Evolutionary conservation across 92 coral and sea anemone species (phyloP), one percentile per base, ranked within the genome.

Genomic region (Virgularia gustaviana): DNA sequence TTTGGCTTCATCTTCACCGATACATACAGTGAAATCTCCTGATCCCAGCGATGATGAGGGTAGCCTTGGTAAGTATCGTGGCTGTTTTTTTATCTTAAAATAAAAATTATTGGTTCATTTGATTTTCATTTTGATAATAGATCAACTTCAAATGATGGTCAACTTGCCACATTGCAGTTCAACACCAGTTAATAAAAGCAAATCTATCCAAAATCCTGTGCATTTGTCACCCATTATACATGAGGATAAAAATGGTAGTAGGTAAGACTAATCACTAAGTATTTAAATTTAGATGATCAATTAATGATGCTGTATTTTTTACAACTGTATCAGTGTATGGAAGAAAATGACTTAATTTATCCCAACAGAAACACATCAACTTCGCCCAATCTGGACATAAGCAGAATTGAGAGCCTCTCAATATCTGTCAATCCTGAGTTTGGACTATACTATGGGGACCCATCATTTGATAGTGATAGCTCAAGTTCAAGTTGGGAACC

Each of bases 401-500:
- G 61, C 61, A 54, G 61, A 54, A 13, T 54, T n/a, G 61, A 54
- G 61, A 54, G 61, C 29, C 2, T 1, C 5, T 54, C 61, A 3
- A 23, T 23, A 2, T 54, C 61, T 23, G 31, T 54, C 3, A 54
- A 54, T 54, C 3, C 61, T 54, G 61, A 2, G 20, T 54, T 54
- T 54, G 61, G 61, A 54, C 29, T 54, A 54, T 13, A 54, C 30
- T 7, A 54, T 54, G 61, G 20, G 15, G 61, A 23, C 2, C 61
- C 61, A 54, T 54, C 61, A 54, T 54, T 54, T 54, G 61, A 54
- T 30, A 54, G 61, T 54, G 23, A 54, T 54, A 54, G n/a, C 9
- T 8, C 9, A 41, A 41, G 47, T 41, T 41, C 47, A 9, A n/a
- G n/a, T 8, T 41, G 9, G n/a, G 47, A 41, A 9, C 47, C n/a